These are phyloP conservation scores for Microchirus variegatus DNA, from an alignment of 2,797 vertebrate species.

Conservation along the genomic window DNA sequence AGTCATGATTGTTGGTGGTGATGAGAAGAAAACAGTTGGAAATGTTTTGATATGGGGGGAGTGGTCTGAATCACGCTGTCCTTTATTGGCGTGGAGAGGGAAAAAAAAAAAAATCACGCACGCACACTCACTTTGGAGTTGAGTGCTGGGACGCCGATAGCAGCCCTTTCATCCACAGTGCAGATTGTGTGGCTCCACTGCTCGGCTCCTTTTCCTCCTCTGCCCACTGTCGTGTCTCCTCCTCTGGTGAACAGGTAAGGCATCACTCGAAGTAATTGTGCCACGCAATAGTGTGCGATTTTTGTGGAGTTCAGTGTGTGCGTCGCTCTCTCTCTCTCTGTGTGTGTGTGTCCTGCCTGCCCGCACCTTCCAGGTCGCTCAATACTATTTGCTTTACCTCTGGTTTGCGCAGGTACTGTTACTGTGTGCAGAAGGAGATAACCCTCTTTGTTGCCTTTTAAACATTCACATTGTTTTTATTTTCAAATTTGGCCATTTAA, in stretches of 20 bases:
- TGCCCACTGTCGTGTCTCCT: conserved; percentile 33
- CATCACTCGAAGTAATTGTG: conserved; percentile 49
- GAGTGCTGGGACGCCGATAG: conserved; percentile 57
- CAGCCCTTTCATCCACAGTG: conserved; percentile 41
- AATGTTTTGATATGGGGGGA: conserved; percentile 60
- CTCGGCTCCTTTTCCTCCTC: conserved; percentile 33
- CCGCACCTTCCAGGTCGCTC: conserved; percentile 7
- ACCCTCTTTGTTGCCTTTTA: neutral
- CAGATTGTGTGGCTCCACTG: conserved; percentile 11
- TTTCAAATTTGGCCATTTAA: too few species aligned
- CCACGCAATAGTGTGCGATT: conserved; percentile 9
- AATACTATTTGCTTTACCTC: neutral
- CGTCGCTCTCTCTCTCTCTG: too few species aligned
- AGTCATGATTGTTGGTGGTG: neutral
- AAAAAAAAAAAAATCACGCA: conserved; percentile 24
- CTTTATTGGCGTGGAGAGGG: conserved; percentile 42
- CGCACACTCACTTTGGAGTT: conserved; percentile 62
- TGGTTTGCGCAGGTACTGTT: conserved; percentile 9
- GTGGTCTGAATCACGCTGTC: conserved; percentile 64
- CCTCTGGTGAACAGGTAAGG: conserved; percentile 65
- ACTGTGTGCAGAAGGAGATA: neutral
- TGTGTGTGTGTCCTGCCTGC: neutral
- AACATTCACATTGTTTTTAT: neutral
- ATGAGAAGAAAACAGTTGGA: conserved; percentile 31
- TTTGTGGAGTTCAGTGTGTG: conserved; percentile 1